Evolutionary conservation across 2,888 invertebrate species (phyloP).

Genomic region (Arrhopalites spinosus): DNA sequence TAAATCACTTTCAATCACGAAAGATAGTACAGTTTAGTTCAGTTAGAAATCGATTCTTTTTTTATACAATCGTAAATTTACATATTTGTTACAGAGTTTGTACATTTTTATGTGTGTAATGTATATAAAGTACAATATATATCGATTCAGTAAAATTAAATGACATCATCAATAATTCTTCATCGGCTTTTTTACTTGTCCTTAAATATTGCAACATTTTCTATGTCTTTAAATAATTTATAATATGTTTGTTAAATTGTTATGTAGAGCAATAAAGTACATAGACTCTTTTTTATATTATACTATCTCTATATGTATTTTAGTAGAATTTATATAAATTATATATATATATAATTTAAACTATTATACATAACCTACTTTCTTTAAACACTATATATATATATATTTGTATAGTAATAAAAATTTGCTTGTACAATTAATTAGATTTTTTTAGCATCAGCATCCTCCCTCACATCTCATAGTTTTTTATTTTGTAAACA

Average conservation of each 20-base stretch:
- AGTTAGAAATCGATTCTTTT: not conserved
- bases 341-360: not conserved
- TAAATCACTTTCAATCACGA: constrained; percentile 33
- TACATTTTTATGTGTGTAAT: not conserved
- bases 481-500: not conserved
- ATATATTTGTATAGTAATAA: not conserved
- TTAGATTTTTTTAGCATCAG: not conserved
- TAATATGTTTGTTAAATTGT: not conserved
- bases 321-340: not conserved
- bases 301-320: not conserved
- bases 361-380: not conserved
- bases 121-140: not conserved
- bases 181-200: not conserved
- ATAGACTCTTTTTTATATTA: not conserved
- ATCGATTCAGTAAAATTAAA: not conserved
- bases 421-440: not conserved
- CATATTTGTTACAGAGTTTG: not conserved
- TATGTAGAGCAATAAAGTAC: not conserved
- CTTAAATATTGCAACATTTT: not conserved
- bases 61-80: not conserved
- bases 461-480: not conserved
- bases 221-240: not conserved
- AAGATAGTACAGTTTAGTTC: constrained; percentile 15
- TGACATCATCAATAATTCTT: no score
- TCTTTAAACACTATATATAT: not conserved